Percentiles rank a stretch among this genome's conserved stretches.
These are phyloP conservation scores for Pygoscelis adeliae DNA, from an alignment of 2,113 vertebrate species.

Conservation along the genomic window DNA sequence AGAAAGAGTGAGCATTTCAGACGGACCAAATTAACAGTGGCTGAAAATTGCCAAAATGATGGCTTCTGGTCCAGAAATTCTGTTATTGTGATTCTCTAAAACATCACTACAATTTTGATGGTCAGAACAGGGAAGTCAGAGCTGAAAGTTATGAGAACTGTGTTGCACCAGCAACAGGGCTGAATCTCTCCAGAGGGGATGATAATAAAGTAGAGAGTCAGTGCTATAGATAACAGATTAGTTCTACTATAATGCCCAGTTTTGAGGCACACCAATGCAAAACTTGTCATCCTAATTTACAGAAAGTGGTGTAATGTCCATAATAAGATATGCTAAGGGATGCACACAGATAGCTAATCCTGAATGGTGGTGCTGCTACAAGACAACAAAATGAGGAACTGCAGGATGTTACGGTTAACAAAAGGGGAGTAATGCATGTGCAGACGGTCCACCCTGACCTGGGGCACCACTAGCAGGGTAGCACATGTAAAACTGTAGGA, in stretches of 20 bases:
- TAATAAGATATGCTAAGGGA: neutral
- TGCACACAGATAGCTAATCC: neutral
- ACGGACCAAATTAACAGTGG: neutral
- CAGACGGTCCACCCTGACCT: neutral
- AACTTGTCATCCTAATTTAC: neutral
- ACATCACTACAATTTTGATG: neutral
- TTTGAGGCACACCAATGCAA: neutral
- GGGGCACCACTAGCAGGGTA: neutral
- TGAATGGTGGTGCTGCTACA: neutral
- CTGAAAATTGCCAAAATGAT: neutral
- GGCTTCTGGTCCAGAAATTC: neutral
- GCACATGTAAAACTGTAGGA: neutral
- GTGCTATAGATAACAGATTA: neutral
- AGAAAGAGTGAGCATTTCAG: neutral
- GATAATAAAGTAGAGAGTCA: neutral
- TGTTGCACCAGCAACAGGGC: neutral
- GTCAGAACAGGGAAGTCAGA: neutral
- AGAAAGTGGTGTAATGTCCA: neutral
- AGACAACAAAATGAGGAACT: neutral
- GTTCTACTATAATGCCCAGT: neutral
- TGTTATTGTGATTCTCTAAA: neutral
- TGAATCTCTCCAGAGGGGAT: neutral
- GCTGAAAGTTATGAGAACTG: neutral
- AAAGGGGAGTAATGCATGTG: neutral
- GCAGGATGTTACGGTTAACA: neutral